Base-by-base conservation (phyloP, 1,140 invertebrate genomes). In the Drosophila lacteicornis region DNA sequence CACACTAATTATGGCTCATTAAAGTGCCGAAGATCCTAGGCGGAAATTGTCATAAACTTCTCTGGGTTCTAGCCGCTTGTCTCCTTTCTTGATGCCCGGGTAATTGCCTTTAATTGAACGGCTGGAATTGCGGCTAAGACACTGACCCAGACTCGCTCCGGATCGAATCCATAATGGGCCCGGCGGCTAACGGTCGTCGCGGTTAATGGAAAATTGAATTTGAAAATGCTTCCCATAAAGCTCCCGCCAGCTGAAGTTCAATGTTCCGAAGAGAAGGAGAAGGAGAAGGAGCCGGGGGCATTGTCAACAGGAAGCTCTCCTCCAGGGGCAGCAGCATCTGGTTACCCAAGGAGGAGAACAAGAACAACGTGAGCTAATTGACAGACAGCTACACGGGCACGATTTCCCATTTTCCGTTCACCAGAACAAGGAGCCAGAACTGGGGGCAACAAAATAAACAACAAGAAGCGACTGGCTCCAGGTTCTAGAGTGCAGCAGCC, bases 61-160 rank as follows among this genome's bases (percentile, higher is more conserved):
- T 47, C 61, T 49, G 49, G 63, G 40, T 36, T 55, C 6, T 30
- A 33, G 30, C 38, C 40, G 40, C 66, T 49, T 49, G 59, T 47
- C 65, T 75, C 66, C 53, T 71, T 43, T 25, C 22, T 50, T 49
- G 76, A 33, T n/a, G 60, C 40, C 38, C 8, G 30, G 63, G 63
- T 88, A 88, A 88, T 88, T 88, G 84, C 74, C 74, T 79, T 79
- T 88, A 88, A 88, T 88, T 88, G 79, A 76, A 60, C 27, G 49
- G 43, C 66, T 60, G 55, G 58, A 83, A 86, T 85, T 87, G 84
- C 83, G 68, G 85, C 84, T 85, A 90, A 88, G 85, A 88, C 85
- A 90, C 85, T 88, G 85, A 88, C 85, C 85, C 84, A 88, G 85
- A 88, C 85, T 88, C 80, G 62, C 61, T 49, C 67, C 71, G 80